These are phyloP conservation scores for Scaeva pyrastri DNA, from an alignment of 2,888 invertebrate genomes.

Conservation along the genomic window DNA sequence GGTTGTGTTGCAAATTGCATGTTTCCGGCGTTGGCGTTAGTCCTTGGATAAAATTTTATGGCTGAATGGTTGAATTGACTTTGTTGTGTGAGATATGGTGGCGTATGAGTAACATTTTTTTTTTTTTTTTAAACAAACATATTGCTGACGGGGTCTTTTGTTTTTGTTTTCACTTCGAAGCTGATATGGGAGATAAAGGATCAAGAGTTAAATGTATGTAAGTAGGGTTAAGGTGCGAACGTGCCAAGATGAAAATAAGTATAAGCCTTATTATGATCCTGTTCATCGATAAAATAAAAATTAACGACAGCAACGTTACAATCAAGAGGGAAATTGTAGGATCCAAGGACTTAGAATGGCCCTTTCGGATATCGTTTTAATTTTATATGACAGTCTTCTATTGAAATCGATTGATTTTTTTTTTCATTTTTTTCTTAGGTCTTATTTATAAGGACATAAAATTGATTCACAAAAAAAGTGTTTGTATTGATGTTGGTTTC, in stretches of 20 bases:
- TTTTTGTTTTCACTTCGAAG: conserved; percentile 32
- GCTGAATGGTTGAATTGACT: conserved; percentile 56
- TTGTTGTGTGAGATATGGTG: not conserved
- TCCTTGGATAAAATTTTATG: conserved; percentile 46
- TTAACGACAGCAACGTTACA: conserved; percentile 29
- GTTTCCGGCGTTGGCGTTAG: conserved; percentile 45
- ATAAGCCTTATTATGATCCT: conserved; percentile 29
- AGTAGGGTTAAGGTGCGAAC: conserved; percentile 47
- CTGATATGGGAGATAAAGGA: conserved; percentile 22
- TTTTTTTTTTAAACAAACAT: not conserved
- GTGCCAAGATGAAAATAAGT: conserved; percentile 1
- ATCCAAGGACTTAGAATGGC: not conserved
- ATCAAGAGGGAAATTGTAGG: conserved; percentile 9
- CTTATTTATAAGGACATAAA: no score
- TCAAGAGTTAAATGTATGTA: conserved; percentile 34
- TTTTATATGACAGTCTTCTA: not conserved
- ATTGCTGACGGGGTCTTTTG: conserved; percentile 26
- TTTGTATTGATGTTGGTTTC: no score
- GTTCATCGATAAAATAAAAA: conserved; percentile 39
- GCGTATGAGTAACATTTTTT: conserved; percentile 14
- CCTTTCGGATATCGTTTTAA: not conserved
- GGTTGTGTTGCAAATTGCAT: conserved; percentile 58
- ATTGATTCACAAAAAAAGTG: no score
- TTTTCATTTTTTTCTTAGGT: no score
- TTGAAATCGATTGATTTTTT: not conserved